Evolutionary conservation across 2,888 invertebrate genomes (phyloP), one percentile per base, ranked within the genome.

Genomic region (Empis stercorea): DNA sequence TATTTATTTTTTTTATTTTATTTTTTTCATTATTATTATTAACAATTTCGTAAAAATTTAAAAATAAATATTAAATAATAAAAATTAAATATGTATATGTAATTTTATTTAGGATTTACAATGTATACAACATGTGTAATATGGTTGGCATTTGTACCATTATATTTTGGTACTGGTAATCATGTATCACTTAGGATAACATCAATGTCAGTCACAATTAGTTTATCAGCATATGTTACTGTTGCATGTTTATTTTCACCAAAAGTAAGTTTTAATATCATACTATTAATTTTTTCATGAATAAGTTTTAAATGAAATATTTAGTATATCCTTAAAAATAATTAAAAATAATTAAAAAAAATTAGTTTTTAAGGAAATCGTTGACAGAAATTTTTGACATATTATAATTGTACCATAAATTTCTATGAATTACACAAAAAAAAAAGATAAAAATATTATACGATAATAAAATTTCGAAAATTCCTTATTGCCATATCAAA

Each of bases 111-210:
- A 87, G 87, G 88, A 48, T 97, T 99, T 71, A 95, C 96, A 20
- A 97, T 99, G 97, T 99, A 94, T 73, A 95, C 95, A 39, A 96
- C 95, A 27, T 93, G 94, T 68, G 88, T 95, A 53, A 94, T 96
- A 64, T 97, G 97, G 97, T 73, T 94, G 55, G 97, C 97, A 16
- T 97, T 97, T 71, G 91, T 97, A 48, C 94, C 96, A 7, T 78
- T 97, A 44, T 96, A 96, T 72, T 95, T 96, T 68, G 94, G 94
- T 53, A 95, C 94, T 2, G 92, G 87, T 50, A 88, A 84, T 63
- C 91, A 93, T 71, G 89, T 93, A 53, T 87, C 89, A 11, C 74
- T 95, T 50, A 78, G 95, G 51, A 87, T 94, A 64, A 93, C 91
- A 57, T 92, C 92, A 66, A 91, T 95, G 87, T 91, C 92, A 47